Conservation (phyloP, 2,888 invertebrate genomes). For the Tiphia femorata region DNA sequence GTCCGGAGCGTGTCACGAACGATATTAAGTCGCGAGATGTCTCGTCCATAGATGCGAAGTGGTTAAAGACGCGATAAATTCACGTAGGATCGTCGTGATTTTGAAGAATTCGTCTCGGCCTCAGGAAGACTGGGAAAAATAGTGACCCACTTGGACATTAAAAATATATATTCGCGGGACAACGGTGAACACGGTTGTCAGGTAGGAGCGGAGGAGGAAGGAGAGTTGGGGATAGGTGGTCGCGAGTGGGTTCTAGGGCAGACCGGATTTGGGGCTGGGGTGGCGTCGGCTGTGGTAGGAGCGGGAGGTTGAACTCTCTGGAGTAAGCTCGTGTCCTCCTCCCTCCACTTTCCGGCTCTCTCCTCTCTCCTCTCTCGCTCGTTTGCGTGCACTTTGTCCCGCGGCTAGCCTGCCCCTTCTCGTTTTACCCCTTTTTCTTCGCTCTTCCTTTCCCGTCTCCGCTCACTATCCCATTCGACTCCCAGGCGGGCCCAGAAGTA, state of each 20-base stretch:
- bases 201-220: not conserved
- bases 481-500: slow-evolving; percentile 43
- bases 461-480: slow-evolving; percentile 7
- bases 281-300: no score
- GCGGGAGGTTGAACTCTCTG: no score
- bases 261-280: no score
- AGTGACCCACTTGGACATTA: slow-evolving; percentile 1
- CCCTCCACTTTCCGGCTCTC: not conserved
- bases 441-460: not conserved
- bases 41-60: no score
- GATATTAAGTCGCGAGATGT: no score
- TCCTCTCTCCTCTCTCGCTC: not conserved
- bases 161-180: not conserved
- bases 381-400: not conserved
- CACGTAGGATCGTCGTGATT: no score
- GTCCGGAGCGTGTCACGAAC: no score
- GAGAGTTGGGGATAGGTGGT: no score
- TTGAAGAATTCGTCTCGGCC: no score
- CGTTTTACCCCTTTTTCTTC: slow-evolving; percentile 15
- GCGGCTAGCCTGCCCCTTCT: not conserved
- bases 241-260: no score
- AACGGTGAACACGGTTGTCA: slow-evolving; percentile 1
- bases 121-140: not conserved
- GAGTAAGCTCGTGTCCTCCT: no score
- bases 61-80: no score